Conservation (phyloP, 2,797 vertebrate genomes). For the Myioborus melanocephalus region DNA sequence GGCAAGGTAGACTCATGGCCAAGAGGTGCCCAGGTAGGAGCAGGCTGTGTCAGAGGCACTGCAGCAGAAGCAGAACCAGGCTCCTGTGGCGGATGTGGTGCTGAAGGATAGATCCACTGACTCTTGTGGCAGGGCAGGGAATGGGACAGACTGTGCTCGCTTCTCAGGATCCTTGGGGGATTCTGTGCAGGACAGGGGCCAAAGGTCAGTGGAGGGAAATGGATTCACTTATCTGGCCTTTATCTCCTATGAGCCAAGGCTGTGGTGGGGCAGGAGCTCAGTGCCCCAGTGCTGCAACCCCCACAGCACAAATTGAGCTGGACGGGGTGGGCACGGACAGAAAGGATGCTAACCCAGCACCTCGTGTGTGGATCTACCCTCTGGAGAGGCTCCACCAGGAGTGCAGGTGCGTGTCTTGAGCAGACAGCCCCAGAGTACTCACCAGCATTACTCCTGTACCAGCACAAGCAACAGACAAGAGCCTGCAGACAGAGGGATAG, state of each 20-base stretch:
- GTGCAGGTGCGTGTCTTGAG: fast-evolving
- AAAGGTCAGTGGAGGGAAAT: background rate
- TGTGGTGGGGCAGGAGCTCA: background rate
- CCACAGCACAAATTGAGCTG: background rate
- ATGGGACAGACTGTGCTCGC: background rate
- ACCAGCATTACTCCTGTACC: background rate
- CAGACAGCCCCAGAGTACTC: fast-evolving
- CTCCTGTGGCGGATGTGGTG: background rate
- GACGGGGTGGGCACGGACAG: background rate
- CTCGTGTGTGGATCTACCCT: fast-evolving
- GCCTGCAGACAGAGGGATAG: background rate
- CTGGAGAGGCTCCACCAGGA: background rate
- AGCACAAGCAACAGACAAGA: background rate
- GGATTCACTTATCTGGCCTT: background rate
- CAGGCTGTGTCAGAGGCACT: background rate
- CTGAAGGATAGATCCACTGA: background rate
- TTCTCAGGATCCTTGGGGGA: background rate
- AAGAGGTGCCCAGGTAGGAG: background rate
- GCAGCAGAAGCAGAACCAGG: background rate
- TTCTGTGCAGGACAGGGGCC: background rate
- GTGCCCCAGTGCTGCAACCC: background rate
- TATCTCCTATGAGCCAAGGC: background rate
- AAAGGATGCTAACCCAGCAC: fast-evolving
- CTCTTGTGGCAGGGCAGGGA: background rate
- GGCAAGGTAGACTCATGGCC: background rate